Percentiles rank a stretch among this genome's conserved stretches.
Evolutionary conservation across 2,797 vertebrate species (phyloP).

Genomic region (Poeciliopsis paucimaculata): DNA sequence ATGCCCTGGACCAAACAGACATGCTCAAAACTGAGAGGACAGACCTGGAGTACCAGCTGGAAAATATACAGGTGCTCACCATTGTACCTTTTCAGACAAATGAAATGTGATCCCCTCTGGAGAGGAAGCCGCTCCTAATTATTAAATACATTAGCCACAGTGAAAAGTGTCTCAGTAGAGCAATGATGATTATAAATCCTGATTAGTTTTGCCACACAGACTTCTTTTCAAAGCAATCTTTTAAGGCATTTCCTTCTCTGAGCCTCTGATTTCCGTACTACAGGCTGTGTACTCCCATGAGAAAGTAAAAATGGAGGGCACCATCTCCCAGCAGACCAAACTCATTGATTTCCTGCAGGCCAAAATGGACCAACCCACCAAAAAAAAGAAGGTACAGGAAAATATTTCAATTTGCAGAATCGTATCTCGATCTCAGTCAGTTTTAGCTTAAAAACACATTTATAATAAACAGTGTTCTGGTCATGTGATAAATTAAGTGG

Average conservation of each 20-base stretch:
- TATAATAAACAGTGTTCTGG: neutral
- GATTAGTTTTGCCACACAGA: conserved; percentile 31
- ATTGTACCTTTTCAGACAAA: conserved; percentile 7
- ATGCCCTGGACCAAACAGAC: conserved; percentile 95
- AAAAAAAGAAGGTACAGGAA: conserved; percentile 95
- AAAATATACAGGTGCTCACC: conserved; percentile 81
- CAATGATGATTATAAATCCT: neutral
- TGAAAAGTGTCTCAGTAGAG: conserved; percentile 18
- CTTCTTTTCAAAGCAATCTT: conserved; percentile 33
- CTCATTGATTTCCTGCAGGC: conserved; percentile 99
- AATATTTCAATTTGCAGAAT: conserved; percentile 11
- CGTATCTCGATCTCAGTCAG: conserved; percentile 13
- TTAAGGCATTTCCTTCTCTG: conserved; percentile 35
- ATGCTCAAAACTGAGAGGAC: conserved; percentile 97
- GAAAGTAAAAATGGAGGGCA: conserved; percentile 99
- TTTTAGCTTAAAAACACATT: conserved; percentile 8
- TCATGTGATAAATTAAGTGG: neutral
- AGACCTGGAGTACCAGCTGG: conserved; percentile 92
- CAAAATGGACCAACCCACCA: conserved; percentile 98
- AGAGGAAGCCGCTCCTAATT: conserved; percentile 17
- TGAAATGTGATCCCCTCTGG: conserved; percentile 11
- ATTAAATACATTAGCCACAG: conserved; percentile 22
- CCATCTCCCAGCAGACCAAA: conserved; percentile 98
- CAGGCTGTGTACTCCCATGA: conserved; percentile 98
- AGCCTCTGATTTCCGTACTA: conserved; percentile 44